Evolutionary conservation across 1,140 invertebrate species (phyloP).

Genomic region (Heliothis subflexa): DNA sequence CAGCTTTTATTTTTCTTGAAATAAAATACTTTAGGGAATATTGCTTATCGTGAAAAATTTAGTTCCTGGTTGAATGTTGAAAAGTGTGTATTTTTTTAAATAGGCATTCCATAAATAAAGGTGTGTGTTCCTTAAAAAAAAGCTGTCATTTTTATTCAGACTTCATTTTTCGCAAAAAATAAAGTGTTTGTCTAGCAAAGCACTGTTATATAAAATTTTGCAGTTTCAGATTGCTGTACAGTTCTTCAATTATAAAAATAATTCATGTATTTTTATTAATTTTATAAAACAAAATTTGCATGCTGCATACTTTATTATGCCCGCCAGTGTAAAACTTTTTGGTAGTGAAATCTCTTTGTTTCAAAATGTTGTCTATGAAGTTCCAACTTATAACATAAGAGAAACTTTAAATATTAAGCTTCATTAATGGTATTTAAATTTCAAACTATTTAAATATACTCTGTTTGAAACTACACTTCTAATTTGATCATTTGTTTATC

Average conservation of each 20-base stretch:
- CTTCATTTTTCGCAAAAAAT: too few relatives aligned
- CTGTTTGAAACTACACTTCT: not conserved
- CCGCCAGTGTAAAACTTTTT: conserved; percentile 27
- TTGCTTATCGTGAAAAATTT: not conserved
- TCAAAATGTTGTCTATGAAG: conserved; percentile 3
- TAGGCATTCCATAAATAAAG: too few relatives aligned
- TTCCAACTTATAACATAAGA: not conserved
- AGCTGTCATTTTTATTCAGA: too few relatives aligned
- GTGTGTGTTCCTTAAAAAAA: too few relatives aligned
- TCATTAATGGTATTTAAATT: not conserved
- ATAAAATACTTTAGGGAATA: not conserved
- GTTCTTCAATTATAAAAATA: too few relatives aligned
- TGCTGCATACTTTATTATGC: not conserved
- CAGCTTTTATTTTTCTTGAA: conserved; percentile 8
- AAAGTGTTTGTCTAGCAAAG: not conserved
- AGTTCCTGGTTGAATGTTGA: not conserved
- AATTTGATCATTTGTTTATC: too few relatives aligned
- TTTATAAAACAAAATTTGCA: too few relatives aligned
- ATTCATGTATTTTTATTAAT: too few relatives aligned
- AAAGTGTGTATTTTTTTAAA: too few relatives aligned
- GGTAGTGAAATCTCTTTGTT: conserved; percentile 6
- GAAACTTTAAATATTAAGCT: conserved; percentile 1
- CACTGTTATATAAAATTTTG: not conserved
- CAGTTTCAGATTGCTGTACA: too few relatives aligned
- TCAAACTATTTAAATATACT: not conserved